phyloP scores from a whole-genome alignment of 2,113 vertebrate species.

The Pavo muticus region DNA sequence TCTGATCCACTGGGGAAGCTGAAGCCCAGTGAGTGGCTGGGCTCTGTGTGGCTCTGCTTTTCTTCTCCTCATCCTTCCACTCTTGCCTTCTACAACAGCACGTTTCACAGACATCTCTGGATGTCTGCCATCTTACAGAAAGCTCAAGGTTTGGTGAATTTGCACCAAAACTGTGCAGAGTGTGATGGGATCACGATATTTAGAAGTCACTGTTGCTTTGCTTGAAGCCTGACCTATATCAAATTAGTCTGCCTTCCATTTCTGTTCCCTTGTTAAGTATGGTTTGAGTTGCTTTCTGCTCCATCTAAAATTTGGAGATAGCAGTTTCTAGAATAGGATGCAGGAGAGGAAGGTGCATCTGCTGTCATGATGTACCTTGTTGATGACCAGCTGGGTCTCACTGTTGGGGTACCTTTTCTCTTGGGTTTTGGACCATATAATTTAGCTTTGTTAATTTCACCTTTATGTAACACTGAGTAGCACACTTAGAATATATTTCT shows the following conservation, averaged over 20 bases:
- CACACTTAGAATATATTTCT: neutral
- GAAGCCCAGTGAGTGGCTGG: neutral
- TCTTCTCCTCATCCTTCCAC: neutral
- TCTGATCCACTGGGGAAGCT: accelerated
- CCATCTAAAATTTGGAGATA: neutral
- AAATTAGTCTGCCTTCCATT: neutral
- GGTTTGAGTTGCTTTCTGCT: neutral
- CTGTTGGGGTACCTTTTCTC: neutral
- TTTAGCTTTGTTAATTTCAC: neutral
- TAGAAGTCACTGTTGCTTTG: neutral
- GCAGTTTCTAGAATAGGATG: neutral
- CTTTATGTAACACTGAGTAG: neutral
- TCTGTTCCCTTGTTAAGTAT: neutral
- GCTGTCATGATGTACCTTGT: neutral
- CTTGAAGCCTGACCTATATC: neutral
- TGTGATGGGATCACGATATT: neutral
- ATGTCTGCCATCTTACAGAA: neutral
- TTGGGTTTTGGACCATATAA: neutral
- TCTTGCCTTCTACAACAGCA: accelerated
- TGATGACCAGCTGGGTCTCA: neutral
- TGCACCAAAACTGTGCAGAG: accelerated
- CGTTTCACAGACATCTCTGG: neutral
- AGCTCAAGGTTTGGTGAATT: neutral
- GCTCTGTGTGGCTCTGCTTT: neutral
- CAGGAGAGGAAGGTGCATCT: neutral